Evolutionary conservation across 2,797 vertebrate genomes (phyloP).

Genomic region (Phalloptychus januarius): DNA sequence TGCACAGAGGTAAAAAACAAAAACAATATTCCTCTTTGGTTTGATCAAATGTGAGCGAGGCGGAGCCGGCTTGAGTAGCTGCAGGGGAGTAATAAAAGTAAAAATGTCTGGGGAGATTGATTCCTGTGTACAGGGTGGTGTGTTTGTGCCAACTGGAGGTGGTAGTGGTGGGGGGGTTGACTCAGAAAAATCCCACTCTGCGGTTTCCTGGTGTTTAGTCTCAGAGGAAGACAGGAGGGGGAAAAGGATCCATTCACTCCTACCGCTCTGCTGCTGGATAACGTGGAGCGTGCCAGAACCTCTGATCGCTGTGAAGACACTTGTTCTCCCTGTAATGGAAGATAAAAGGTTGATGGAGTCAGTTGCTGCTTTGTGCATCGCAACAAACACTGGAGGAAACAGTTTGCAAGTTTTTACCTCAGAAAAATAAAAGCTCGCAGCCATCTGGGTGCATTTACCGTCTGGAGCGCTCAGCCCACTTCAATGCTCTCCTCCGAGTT

Average conservation of each 20-base stretch:
- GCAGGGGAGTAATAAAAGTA: slow-evolving; percentile 56
- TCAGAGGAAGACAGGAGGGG: slow-evolving; percentile 31
- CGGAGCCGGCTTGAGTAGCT: slow-evolving; percentile 32
- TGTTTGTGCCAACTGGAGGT: slow-evolving; percentile 4
- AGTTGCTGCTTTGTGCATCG: not conserved
- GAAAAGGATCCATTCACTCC: not conserved
- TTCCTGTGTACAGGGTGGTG: not conserved
- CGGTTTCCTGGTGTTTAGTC: slow-evolving; percentile 64
- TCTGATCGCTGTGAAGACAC: slow-evolving; percentile 23
- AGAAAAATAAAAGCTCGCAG: not conserved
- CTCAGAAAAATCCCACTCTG: slow-evolving; percentile 31
- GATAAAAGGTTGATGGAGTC: not conserved
- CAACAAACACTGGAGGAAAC: not conserved
- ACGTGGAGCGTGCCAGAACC: slow-evolving; percentile 29
- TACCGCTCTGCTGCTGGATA: slow-evolving; percentile 32
- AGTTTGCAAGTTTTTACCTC: not conserved
- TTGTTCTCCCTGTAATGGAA: slow-evolving; percentile 27
- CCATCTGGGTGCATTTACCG: not conserved
- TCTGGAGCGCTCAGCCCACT: not conserved
- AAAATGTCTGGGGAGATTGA: slow-evolving; percentile 23
- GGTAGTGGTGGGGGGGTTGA: slow-evolving; percentile 18
- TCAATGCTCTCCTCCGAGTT: not conserved
- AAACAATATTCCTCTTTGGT: slow-evolving; percentile 20
- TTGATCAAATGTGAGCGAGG: slow-evolving; percentile 39
- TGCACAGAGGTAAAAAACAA: slow-evolving; percentile 38